phyloP scores from a whole-genome alignment of 2,797 vertebrate genomes.

The Ctenopoma multispine region DNA sequence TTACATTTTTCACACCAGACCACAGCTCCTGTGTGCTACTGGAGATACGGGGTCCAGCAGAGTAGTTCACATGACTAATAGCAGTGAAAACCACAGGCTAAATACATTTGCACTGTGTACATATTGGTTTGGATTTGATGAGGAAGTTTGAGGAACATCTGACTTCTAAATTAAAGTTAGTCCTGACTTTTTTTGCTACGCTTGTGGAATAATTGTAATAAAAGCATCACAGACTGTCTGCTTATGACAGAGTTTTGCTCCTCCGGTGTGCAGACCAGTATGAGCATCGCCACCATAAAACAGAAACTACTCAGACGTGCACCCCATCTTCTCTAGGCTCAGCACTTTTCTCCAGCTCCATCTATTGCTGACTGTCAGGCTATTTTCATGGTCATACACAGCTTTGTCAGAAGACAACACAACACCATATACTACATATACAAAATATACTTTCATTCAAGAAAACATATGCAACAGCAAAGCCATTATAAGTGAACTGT shows the following conservation, averaged over 20 bases:
- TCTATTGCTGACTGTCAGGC: not conserved
- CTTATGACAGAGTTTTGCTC: not conserved
- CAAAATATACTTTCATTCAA: too few species aligned
- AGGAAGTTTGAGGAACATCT: not conserved
- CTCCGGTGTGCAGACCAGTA: not conserved
- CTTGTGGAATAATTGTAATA: not conserved
- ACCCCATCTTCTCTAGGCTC: not conserved
- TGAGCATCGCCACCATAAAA: not conserved
- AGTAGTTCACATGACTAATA: too few species aligned
- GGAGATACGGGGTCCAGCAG: not conserved
- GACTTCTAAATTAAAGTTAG: too few species aligned
- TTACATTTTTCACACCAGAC: not conserved
- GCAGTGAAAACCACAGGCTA: not conserved
- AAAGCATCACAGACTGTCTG: not conserved
- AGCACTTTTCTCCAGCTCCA: constrained; percentile 20
- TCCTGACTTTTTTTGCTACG: not conserved
- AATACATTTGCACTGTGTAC: not conserved
- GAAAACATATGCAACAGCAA: not conserved
- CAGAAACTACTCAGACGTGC: constrained; percentile 2
- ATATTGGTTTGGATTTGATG: not conserved
- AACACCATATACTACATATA: not conserved
- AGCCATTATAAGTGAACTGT: not conserved
- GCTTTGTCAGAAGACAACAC: not conserved
- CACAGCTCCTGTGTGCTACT: not conserved
- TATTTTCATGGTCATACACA: not conserved